Evolutionary conservation across 2,113 vertebrate species (phyloP), one percentile per base, ranked within the genome.

Genomic region (Phalacrocorax carbo): DNA sequence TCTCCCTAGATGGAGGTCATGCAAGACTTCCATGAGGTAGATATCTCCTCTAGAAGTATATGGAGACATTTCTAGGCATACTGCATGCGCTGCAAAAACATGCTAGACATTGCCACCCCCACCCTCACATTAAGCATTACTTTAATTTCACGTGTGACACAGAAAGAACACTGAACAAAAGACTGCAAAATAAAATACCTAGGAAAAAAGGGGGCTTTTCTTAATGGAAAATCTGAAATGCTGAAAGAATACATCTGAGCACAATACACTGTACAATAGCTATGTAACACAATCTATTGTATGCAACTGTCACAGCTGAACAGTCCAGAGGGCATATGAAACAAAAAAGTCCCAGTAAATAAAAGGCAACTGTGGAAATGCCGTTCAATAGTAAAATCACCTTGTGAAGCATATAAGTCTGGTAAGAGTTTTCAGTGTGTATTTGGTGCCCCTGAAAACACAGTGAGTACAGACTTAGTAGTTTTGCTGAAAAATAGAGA

Each of bases 141-240:
- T 90, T 80, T 34, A 86, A 65, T 64, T 90, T 78, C 65, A 83
- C 6, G 38, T 12, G 6, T 44, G 38, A 76, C 48, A 65, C 15
- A 65, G 20, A 66, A 96, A 80, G 48, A 49, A 75, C 11, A 72
- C 23, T 0, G 1, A 83, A 64, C 29, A 83, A 93, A 84, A 61
- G 42, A 58, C 29, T 49, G 54, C 4, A 25, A 62, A 78, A 68
- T 11, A 66, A 94, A 88, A 60, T 15, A 82, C 7, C 23, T 14
- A 32, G 75, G 40, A 77, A 81, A 88, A 55, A 96, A 94, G 84
- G 27, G 68, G 2, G 5, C 5, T 88, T 91, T 94, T 91, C 77
- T 49, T 64, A 40, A 61, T 0, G 10, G 88, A 76, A 93, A 71
- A 82, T 32, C 12, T 76, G 48, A 92, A 84, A 82, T 46, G 23